phyloP scores from a whole-genome alignment of 30 jellyfish, hydroid and myxozoan genomes.

The Aurelia aurita complex sp. Pacific region DNA sequence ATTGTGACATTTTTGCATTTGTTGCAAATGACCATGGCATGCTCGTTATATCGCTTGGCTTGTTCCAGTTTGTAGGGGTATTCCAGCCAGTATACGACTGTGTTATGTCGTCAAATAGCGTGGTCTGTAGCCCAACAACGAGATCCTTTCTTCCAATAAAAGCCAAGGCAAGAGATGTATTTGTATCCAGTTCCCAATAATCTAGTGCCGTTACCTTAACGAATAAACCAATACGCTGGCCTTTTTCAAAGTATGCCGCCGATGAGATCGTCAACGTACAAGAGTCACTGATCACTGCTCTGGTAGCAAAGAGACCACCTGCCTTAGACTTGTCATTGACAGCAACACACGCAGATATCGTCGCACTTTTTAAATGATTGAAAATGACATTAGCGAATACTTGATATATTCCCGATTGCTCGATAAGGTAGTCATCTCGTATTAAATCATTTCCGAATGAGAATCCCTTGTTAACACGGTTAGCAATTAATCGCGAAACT shows the following conservation, averaged over 20 bases:
- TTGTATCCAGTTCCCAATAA: slow-evolving; percentile 25
- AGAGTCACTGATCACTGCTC: slow-evolving; percentile 20
- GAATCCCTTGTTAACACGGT: neutral
- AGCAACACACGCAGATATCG: slow-evolving; percentile 36
- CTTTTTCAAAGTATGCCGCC: slow-evolving; percentile 16
- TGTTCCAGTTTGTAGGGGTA: slow-evolving; percentile 47
- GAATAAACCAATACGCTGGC: slow-evolving; percentile 24
- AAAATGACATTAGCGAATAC: slow-evolving; percentile 40
- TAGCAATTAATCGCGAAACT: neutral
- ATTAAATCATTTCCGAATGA: slow-evolving; percentile 7
- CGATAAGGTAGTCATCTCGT: slow-evolving; percentile 21
- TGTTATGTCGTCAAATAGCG: slow-evolving; percentile 15
- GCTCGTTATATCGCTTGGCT: slow-evolving; percentile 25
- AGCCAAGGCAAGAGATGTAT: slow-evolving; percentile 12
- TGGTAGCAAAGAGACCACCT: slow-evolving; percentile 36
- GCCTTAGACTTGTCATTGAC: slow-evolving; percentile 3
- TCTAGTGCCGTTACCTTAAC: slow-evolving; percentile 12
- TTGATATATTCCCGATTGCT: slow-evolving; percentile 42
- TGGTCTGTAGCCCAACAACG: slow-evolving; percentile 42
- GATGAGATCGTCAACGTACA: slow-evolving; percentile 38
- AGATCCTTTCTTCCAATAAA: slow-evolving; percentile 32
- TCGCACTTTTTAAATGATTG: slow-evolving; percentile 6
- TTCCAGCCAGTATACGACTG: slow-evolving; percentile 50
- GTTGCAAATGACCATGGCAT: slow-evolving; percentile 45
- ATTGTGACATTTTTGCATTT: slow-evolving; percentile 11